Conservation (phyloP, 2,797 vertebrate genomes). For the Gambelia wislizenii region DNA sequence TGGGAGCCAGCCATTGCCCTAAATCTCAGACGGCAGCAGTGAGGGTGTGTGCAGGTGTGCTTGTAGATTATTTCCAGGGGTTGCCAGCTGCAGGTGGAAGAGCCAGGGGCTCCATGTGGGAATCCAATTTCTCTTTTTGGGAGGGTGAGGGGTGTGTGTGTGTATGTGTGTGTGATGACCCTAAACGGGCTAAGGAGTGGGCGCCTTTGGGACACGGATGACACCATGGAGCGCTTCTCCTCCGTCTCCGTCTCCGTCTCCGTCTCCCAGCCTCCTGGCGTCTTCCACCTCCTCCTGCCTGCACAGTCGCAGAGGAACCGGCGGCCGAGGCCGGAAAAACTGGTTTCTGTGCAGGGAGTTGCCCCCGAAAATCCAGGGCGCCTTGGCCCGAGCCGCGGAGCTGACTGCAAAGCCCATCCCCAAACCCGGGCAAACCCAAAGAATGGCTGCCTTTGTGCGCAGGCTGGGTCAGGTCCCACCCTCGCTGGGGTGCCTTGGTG, state of each 20-base stretch:
- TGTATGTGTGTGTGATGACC: no score
- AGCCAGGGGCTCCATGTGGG: background rate
- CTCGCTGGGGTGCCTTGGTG: constrained; percentile 64
- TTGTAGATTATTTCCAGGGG: no score
- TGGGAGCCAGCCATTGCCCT: background rate
- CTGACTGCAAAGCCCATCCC: constrained; percentile 42
- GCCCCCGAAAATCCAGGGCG: constrained; percentile 66
- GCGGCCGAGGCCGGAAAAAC: constrained; percentile 71
- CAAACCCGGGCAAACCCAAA: constrained; percentile 15
- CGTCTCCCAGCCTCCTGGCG: background rate
- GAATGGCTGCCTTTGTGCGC: constrained; percentile 40
- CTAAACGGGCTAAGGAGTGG: no score
- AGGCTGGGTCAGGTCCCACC: constrained; percentile 56
- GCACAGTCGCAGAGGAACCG: constrained; percentile 34
- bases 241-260: no score
- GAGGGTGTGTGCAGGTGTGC: no score
- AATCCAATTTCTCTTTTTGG: no score
- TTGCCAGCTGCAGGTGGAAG: background rate
- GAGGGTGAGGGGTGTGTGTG: no score
- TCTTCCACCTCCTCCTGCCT: constrained; percentile 64
- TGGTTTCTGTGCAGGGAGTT: constrained; percentile 71
- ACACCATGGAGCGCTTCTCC: no score
- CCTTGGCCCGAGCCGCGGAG: constrained; percentile 43
- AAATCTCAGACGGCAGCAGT: background rate
- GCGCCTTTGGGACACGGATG: no score